Percentiles rank a stretch among this genome's conserved stretches.
These are phyloP conservation scores for Chromis chromis DNA, from an alignment of 2,797 vertebrate genomes.

Conservation along the genomic window DNA sequence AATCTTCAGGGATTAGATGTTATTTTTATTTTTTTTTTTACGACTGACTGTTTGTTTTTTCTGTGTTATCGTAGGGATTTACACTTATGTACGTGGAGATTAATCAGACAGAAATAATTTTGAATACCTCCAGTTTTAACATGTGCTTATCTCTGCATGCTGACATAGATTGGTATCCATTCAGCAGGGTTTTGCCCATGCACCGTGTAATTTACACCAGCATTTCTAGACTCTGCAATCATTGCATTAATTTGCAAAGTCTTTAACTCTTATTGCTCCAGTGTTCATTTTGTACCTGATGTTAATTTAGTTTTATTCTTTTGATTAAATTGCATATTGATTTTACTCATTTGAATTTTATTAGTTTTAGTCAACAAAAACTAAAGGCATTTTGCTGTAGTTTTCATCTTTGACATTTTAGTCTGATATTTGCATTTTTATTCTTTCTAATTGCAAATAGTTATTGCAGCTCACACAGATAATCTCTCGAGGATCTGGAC, in stretches of 20 bases:
- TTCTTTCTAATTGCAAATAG: not conserved
- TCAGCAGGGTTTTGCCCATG: constrained; percentile 20
- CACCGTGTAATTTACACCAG: not conserved
- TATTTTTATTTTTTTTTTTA: not conserved
- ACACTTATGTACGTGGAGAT: constrained; percentile 36
- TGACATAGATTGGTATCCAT: constrained; percentile 31
- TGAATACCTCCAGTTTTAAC: constrained; percentile 37
- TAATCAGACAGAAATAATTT: constrained; percentile 66
- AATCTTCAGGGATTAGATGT: constrained; percentile 50
- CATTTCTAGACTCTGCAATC: constrained; percentile 11
- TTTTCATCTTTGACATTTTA: too few relatives aligned
- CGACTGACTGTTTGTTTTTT: constrained; percentile 22
- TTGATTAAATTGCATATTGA: too few relatives aligned
- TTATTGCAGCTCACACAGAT: constrained; percentile 6
- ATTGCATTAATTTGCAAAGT: constrained; percentile 11
- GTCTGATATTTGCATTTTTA: too few relatives aligned
- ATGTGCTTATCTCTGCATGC: constrained; percentile 41
- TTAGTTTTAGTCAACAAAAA: too few relatives aligned
- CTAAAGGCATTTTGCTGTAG: too few relatives aligned
- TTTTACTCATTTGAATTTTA: too few relatives aligned
- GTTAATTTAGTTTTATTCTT: too few relatives aligned
- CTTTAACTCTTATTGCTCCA: not conserved
- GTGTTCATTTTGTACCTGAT: too few relatives aligned
- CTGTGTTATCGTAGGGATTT: constrained; percentile 45
- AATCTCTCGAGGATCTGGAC: not conserved